Evolutionary conservation across 2,113 vertebrate genomes (phyloP).

Genomic region (Sigmodon hispidus): DNA sequence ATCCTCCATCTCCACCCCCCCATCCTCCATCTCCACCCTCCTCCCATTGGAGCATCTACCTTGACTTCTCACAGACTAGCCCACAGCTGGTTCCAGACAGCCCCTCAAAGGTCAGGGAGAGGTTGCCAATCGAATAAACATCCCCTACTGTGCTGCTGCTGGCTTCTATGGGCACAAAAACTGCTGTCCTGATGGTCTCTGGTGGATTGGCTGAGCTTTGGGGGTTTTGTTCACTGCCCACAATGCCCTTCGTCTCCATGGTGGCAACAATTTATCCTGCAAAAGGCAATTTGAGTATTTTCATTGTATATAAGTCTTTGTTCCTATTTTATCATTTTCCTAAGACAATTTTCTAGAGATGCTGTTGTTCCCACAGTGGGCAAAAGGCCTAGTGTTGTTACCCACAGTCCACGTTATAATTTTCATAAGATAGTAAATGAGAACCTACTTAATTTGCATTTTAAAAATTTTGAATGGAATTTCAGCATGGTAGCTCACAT

Average conservation of each 20-base stretch:
- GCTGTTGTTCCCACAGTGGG: background rate
- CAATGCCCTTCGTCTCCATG: background rate
- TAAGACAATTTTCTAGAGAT: background rate
- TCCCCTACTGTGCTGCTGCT: fast-evolving
- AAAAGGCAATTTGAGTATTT: background rate
- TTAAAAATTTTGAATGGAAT: background rate
- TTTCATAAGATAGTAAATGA: background rate
- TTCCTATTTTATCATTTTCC: background rate
- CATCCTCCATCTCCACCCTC: too few species aligned
- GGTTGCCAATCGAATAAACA: background rate
- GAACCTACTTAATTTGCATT: background rate
- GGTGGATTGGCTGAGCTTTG: background rate
- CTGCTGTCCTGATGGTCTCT: background rate
- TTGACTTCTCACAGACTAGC: background rate
- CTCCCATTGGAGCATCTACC: background rate
- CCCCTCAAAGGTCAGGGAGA: background rate
- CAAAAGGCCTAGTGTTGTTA: background rate
- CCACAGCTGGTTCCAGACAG: background rate
- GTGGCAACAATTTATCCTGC: background rate
- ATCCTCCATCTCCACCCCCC: too few species aligned
- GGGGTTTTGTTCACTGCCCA: background rate
- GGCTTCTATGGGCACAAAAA: background rate
- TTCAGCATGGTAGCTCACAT: background rate
- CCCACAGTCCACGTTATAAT: background rate
- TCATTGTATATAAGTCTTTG: background rate